Evolutionary conservation across 2,797 vertebrate genomes (phyloP).

Genomic region (Ctenosaura bakeri): DNA sequence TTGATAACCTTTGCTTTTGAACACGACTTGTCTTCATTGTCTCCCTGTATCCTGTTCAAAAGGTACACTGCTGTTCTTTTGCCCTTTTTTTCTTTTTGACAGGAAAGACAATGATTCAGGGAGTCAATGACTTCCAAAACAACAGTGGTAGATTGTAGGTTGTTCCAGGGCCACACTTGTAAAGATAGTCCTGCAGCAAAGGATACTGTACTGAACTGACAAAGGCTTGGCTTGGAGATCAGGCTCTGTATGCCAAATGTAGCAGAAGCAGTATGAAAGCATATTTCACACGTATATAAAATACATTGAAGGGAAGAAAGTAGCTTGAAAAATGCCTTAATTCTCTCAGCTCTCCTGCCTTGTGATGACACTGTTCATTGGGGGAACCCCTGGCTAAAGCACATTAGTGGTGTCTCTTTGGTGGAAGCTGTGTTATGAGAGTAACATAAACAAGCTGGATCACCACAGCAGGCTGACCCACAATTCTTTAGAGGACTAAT

Average conservation of each 20-base stretch:
- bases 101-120: no score
- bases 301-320: neutral
- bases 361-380: neutral
- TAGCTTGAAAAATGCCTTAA: neutral
- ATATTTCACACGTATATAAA: neutral
- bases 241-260: neutral
- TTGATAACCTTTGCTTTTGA: no score
- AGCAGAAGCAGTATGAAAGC: neutral
- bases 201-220: neutral
- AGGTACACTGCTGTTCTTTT: no score
- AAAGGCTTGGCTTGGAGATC: neutral
- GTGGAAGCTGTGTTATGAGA: slow-evolving; percentile 48
- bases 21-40: no score
- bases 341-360: fast-evolving
- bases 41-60: no score
- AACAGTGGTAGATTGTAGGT: no score
- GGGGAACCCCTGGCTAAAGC: neutral
- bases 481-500: slow-evolving; percentile 70
- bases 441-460: slow-evolving; percentile 64
- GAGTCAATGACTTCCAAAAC: no score
- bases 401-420: slow-evolving; percentile 16
- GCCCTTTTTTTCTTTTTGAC: no score
- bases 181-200: neutral
- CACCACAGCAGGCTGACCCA: slow-evolving; percentile 64
- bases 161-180: no score